Percentiles rank a stretch among this genome's conserved stretches.
phyloP scores from a whole-genome alignment of 2,113 vertebrate genomes.

The Aegypius monachus region DNA sequence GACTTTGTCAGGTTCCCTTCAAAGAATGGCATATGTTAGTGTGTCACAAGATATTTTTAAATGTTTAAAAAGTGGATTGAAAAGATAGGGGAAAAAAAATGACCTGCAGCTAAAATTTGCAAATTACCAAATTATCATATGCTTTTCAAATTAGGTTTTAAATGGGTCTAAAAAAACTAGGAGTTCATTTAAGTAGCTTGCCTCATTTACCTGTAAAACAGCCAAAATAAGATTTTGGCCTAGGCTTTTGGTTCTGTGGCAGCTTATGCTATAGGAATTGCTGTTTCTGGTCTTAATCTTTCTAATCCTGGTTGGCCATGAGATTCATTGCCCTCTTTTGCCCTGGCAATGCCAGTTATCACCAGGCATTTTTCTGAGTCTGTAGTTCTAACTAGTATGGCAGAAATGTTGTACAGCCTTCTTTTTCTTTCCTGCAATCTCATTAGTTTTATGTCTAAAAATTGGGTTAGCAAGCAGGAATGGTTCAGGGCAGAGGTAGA shows the following conservation, averaged over 20 bases:
- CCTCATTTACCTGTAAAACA: not conserved
- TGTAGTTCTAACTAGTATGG: not conserved
- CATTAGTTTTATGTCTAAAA: not conserved
- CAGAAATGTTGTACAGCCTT: not conserved
- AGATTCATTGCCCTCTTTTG: not conserved
- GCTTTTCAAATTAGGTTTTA: not conserved
- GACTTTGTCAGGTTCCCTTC: not conserved
- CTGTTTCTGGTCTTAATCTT: not conserved
- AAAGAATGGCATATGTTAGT: not conserved
- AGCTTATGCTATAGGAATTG: not conserved
- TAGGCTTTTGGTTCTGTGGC: not conserved
- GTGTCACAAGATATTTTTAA: not conserved
- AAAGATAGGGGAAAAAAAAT: not conserved
- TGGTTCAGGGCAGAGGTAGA: not conserved
- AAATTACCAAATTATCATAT: not conserved
- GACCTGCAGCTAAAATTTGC: not conserved
- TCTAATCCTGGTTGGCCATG: fast-evolving
- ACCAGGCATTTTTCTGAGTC: not conserved
- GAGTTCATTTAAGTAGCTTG: not conserved
- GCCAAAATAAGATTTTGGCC: not conserved
- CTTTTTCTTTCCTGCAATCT: not conserved
- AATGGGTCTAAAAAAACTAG: not conserved
- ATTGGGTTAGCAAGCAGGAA: not conserved
- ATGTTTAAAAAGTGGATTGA: not conserved
- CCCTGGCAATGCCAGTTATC: not conserved